Percentiles rank a stretch among this genome's conserved stretches.
Evolutionary conservation across 1,140 invertebrate species (phyloP).

Genomic region (Yoshiicerus persimilis): DNA sequence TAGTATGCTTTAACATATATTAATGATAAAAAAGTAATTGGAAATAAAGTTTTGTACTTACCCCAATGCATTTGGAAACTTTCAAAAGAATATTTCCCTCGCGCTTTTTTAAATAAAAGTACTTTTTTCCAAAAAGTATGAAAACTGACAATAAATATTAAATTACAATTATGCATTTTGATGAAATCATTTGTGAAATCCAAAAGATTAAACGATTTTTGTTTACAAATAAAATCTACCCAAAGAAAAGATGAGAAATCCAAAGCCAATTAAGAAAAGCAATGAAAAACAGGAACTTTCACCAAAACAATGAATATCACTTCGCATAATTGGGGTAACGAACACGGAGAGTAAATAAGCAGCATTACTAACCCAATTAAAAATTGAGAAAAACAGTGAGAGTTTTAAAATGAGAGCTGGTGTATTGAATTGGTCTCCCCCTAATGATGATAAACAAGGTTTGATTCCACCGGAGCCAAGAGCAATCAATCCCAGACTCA

Average conservation of each 20-base stretch:
- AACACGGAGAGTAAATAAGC: constrained; percentile 88
- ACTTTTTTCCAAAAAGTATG: background rate
- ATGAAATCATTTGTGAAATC: background rate
- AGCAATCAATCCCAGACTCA: constrained; percentile 81
- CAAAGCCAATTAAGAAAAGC: constrained; percentile 87
- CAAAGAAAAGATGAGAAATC: constrained; percentile 80
- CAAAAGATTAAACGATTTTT: too few species aligned
- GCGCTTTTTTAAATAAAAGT: background rate
- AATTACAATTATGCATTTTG: too few species aligned
- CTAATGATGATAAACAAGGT: constrained; percentile 94
- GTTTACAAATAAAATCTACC: too few species aligned
- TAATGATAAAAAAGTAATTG: too few species aligned
- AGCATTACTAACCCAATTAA: constrained; percentile 91
- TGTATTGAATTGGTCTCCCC: constrained; percentile 90
- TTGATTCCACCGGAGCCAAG: constrained; percentile 95
- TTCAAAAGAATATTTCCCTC: background rate
- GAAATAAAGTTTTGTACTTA: background rate
- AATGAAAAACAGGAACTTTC: constrained; percentile 80
- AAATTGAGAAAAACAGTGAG: constrained; percentile 85
- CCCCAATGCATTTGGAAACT: background rate
- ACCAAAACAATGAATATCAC: constrained; percentile 79
- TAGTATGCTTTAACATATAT: too few species aligned
- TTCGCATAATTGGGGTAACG: constrained; percentile 81
- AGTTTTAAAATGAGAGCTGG: constrained; percentile 75
- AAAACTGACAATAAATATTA: background rate